These are phyloP conservation scores for Harpagoxenus sublaevis DNA, from an alignment of 2,888 invertebrate genomes.

Conservation along the genomic window DNA sequence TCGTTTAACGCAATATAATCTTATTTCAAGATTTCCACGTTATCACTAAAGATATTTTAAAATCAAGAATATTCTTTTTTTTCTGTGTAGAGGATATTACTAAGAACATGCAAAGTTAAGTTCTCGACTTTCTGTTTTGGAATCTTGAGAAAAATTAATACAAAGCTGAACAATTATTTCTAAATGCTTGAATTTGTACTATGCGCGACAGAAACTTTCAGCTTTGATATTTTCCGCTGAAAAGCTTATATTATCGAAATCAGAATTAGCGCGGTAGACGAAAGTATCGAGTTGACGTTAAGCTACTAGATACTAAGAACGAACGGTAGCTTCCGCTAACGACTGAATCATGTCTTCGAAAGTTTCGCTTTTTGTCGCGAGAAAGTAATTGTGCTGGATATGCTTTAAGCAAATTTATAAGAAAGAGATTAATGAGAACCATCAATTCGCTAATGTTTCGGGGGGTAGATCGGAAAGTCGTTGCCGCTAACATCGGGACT, in stretches of 20 bases:
- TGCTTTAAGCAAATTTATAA: slow-evolving; percentile 3
- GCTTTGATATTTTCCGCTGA: not conserved
- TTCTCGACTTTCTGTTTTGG: not conserved
- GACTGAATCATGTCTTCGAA: slow-evolving; percentile 44
- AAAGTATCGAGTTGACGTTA: not conserved
- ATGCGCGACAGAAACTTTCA: not conserved
- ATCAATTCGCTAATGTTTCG: slow-evolving; percentile 41
- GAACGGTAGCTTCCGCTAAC: slow-evolving; percentile 29
- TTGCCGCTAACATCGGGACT: not conserved
- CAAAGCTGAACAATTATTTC: not conserved
- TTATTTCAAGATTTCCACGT: no score
- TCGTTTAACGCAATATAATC: no score
- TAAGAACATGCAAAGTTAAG: not conserved
- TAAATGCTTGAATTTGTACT: not conserved
- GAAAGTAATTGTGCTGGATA: slow-evolving; percentile 5
- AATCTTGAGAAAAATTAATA: not conserved
- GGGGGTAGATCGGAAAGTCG: not conserved
- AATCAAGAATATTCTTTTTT: no score
- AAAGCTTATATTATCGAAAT: not conserved
- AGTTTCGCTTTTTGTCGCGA: slow-evolving; percentile 38
- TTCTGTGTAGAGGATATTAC: not conserved
- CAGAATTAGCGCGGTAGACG: not conserved
- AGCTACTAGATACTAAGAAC: not conserved
- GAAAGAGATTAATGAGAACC: slow-evolving; percentile 32
- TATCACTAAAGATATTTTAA: no score